phyloP scores from a whole-genome alignment of 2,888 invertebrate species.

The Ectemnius lituratus region DNA sequence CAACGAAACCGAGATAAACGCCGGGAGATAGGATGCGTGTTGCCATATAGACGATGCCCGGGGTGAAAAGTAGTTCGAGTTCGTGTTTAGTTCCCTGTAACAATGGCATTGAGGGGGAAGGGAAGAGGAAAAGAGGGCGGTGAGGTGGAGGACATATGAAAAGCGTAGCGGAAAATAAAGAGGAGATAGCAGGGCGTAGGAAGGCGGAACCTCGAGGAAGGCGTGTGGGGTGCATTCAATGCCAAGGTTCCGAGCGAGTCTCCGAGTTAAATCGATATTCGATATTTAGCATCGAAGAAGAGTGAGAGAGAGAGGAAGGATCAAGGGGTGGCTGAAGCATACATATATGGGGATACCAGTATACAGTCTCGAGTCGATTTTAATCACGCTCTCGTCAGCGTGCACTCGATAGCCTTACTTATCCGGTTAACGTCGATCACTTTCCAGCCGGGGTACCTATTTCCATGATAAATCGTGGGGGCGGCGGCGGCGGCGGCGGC shows the following conservation, averaged over 20 bases:
- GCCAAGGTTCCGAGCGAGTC: constrained; percentile 52
- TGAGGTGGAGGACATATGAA: constrained; percentile 33
- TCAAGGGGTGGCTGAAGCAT: neutral
- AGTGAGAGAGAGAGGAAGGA: too few species aligned
- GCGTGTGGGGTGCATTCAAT: constrained; percentile 51
- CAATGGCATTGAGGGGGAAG: constrained; percentile 57
- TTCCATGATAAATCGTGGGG: constrained; percentile 6
- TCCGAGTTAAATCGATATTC: constrained; percentile 55
- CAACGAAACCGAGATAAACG: too few species aligned
- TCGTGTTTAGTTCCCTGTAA: constrained; percentile 58
- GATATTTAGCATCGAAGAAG: constrained; percentile 37
- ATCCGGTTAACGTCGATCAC: constrained; percentile 1
- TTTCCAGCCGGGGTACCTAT: neutral
- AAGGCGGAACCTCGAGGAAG: constrained; percentile 20
- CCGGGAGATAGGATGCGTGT: too few species aligned
- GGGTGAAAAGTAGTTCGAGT: constrained; percentile 68
- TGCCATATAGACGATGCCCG: constrained; percentile 21
- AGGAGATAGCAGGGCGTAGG: constrained; percentile 37
- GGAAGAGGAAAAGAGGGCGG: constrained; percentile 38
- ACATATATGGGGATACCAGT: neutral
- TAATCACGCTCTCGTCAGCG: neutral
- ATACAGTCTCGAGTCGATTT: neutral
- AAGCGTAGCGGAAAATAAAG: constrained; percentile 59
- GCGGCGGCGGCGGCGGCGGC: constrained; percentile 1
- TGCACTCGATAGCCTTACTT: constrained; percentile 1